Conservation (phyloP, 2,888 invertebrate species). For the Branchellion lobata region DNA sequence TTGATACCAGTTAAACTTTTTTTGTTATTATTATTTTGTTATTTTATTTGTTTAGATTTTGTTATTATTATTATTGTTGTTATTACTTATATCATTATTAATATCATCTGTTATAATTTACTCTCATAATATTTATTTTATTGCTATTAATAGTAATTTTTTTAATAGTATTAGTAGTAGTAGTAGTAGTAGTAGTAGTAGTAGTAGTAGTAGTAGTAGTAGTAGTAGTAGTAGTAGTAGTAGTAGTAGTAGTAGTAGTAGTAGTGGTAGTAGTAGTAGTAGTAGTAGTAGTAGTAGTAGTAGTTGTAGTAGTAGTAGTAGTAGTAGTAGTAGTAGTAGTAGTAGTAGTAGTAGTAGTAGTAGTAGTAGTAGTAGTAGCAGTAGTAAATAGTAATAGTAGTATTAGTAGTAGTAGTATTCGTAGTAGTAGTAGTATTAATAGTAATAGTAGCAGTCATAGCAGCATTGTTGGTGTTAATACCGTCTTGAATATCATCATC, state of each 20-base stretch:
- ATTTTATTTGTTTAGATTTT: too few species aligned
- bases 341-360: conserved; percentile 49
- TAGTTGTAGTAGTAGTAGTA: conserved; percentile 37
- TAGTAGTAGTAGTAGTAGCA: conserved; percentile 48
- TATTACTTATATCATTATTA: too few species aligned
- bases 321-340: conserved; percentile 49
- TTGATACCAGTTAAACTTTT: too few species aligned
- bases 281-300: conserved; percentile 43
- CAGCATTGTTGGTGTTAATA: background rate
- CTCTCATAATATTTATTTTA: background rate
- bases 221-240: conserved; percentile 12
- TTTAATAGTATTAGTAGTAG: conserved; percentile 3
- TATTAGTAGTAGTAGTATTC: too few species aligned
- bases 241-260: background rate
- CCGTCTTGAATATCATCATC: background rate
- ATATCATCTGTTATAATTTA: too few species aligned
- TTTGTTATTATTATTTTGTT: too few species aligned
- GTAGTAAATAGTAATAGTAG: conserved; percentile 35
- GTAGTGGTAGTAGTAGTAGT: conserved; percentile 37
- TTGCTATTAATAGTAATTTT: too few species aligned
- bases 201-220: conserved; percentile 11
- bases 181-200: background rate
- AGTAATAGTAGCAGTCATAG: conserved; percentile 6
- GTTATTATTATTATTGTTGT: too few species aligned
- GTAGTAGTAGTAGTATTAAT: too few species aligned